Percentiles rank a stretch among this genome's conserved stretches.
phyloP scores from a whole-genome alignment of 1,140 invertebrate species.

The Babylonia areolata region DNA sequence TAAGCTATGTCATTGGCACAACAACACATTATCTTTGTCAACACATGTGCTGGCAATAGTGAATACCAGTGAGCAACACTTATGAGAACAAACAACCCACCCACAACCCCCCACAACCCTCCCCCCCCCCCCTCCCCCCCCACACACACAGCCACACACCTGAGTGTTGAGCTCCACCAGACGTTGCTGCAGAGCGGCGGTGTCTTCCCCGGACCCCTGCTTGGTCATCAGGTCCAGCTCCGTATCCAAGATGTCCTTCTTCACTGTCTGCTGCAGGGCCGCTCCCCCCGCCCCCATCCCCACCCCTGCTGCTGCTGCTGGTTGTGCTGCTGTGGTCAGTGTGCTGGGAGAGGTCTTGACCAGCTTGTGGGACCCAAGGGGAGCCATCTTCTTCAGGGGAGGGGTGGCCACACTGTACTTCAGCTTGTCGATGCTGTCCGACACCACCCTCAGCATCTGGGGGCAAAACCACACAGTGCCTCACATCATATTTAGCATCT shows the following conservation, averaged over 20 bases:
- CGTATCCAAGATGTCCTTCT: constrained; percentile 90
- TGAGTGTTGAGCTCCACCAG: constrained; percentile 84
- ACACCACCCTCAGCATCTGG: constrained; percentile 85
- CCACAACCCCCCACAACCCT: too few relatives aligned
- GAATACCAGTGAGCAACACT: too few relatives aligned
- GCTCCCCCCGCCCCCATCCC: too few relatives aligned
- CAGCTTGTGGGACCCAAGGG: constrained; percentile 38
- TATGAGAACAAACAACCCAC: too few relatives aligned
- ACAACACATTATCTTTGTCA: too few relatives aligned
- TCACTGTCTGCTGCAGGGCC: constrained; percentile 78
- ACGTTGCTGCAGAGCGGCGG: constrained; percentile 84
- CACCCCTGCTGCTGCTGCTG: background rate
- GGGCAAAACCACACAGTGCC: constrained; percentile 30
- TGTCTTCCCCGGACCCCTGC: constrained; percentile 84
- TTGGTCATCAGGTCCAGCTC: constrained; percentile 91
- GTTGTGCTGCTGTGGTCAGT: background rate
- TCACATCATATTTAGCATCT: too few relatives aligned
- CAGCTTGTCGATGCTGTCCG: constrained; percentile 86
- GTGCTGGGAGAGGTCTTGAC: constrained; percentile 28
- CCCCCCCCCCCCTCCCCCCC: too few relatives aligned
- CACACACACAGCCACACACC: too few relatives aligned
- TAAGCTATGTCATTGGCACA: too few relatives aligned
- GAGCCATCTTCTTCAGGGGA: constrained; percentile 8
- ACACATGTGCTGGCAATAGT: too few relatives aligned
- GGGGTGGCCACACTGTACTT: constrained; percentile 80